A percentile compares a stretch with the other conserved stretches of the same genome.
These are phyloP conservation scores for Enteromius treurensis DNA, from an alignment of 2,797 vertebrate species.

Conservation along the genomic window DNA sequence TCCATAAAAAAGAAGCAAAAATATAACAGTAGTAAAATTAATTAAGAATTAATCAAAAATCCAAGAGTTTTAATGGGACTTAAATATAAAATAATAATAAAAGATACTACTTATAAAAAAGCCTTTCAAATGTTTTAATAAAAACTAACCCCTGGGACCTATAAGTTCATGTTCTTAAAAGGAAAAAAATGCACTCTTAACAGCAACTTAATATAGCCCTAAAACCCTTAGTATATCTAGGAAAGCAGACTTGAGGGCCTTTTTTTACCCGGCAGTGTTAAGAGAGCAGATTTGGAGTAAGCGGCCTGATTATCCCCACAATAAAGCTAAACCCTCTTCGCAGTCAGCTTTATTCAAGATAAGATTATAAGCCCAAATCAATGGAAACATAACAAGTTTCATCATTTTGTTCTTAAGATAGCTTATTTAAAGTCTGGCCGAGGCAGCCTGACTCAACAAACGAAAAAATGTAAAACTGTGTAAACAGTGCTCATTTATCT, in stretches of 20 bases:
- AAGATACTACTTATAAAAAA: not conserved
- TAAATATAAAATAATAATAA: not conserved
- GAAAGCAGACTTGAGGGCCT: constrained; percentile 23
- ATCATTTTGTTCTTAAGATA: constrained; percentile 42
- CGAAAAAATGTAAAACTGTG: not conserved
- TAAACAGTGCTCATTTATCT: constrained; percentile 39
- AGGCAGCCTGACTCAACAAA: constrained; percentile 8
- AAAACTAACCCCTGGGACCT: not conserved
- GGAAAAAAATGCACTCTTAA: not conserved
- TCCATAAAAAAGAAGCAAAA: not conserved
- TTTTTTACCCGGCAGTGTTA: constrained; percentile 43
- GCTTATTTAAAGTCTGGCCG: constrained; percentile 34
- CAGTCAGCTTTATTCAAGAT: constrained; percentile 49
- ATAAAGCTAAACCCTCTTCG: constrained; percentile 45
- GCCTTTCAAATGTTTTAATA: not conserved
- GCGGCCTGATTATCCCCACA: constrained; percentile 52
- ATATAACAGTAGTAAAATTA: not conserved
- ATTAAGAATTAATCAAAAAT: not conserved
- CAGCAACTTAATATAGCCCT: constrained; percentile 40
- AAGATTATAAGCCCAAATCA: constrained; percentile 56
- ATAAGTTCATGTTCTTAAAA: not conserved
- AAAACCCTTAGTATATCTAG: constrained; percentile 43
- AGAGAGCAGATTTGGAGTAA: constrained; percentile 51
- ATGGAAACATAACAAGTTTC: constrained; percentile 52
- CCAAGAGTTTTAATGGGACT: not conserved